These are phyloP conservation scores for Drosophila sp. DNA, from an alignment of 1,140 invertebrate species.

Conservation along the genomic window DNA sequence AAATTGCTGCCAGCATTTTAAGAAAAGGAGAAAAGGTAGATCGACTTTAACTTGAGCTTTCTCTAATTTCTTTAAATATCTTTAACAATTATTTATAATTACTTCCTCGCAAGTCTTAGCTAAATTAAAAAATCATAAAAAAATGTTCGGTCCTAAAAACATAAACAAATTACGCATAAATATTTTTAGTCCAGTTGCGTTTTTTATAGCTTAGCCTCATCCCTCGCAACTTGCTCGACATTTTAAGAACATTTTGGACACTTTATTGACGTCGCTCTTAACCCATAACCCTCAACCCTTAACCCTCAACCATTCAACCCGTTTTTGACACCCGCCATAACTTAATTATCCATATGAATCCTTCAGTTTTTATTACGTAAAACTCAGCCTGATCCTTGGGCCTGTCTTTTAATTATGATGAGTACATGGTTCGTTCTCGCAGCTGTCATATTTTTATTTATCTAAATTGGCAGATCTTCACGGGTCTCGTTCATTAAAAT, in stretches of 20 bases:
- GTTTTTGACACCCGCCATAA: constrained; percentile 59
- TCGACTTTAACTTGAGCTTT: constrained; percentile 4
- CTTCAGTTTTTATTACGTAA: constrained; percentile 67
- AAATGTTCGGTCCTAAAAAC: constrained; percentile 2
- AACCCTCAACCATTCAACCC: constrained; percentile 42
- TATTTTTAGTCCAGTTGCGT: constrained; percentile 28
- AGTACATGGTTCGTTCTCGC: constrained; percentile 50
- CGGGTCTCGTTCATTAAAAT: constrained; percentile 64
- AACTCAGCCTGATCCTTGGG: constrained; percentile 20
- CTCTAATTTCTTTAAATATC: not conserved
- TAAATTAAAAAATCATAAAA: constrained; percentile 38
- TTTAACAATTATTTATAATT: constrained; percentile 9
- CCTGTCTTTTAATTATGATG: constrained; percentile 73
- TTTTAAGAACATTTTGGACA: constrained; percentile 64
- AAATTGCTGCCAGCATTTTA: constrained; percentile 13
- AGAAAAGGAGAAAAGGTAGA: constrained; percentile 20
- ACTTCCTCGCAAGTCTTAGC: not conserved
- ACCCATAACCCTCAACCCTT: not conserved
- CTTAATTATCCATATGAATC: constrained; percentile 83
- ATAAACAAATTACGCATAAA: constrained; percentile 44
- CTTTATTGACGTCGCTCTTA: constrained; percentile 58
- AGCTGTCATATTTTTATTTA: constrained; percentile 80
- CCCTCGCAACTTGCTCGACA: constrained; percentile 13
- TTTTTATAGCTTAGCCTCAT: constrained; percentile 48
- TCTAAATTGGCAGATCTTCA: constrained; percentile 73